Percentiles rank a stretch among this genome's conserved stretches.
Evolutionary conservation across 1,140 invertebrate species (phyloP).

Genomic region (Halesus radiatus): DNA sequence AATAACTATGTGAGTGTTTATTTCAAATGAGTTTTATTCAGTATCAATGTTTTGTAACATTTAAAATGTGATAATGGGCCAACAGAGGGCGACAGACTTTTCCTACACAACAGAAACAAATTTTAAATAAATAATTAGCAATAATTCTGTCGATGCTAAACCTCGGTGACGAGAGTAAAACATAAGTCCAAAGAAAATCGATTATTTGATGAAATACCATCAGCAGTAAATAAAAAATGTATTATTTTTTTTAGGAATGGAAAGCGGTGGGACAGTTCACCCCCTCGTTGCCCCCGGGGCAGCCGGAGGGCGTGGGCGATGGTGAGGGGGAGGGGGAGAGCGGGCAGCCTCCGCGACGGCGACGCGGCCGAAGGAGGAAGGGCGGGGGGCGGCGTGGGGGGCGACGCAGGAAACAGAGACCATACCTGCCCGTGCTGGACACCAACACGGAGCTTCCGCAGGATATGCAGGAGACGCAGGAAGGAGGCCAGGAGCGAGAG

Average conservation of each 20-base stretch:
- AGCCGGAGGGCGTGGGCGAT: background rate
- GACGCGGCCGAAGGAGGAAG: slow-evolving; percentile 27
- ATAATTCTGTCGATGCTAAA: too few species aligned
- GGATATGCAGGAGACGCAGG: background rate
- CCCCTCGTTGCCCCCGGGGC: background rate
- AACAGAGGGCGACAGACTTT: too few species aligned
- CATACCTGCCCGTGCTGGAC: slow-evolving; percentile 42
- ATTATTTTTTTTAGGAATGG: slow-evolving; percentile 9
- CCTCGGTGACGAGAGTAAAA: too few species aligned
- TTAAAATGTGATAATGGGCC: too few species aligned
- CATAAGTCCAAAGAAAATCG: too few species aligned
- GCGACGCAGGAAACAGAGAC: slow-evolving; percentile 63
- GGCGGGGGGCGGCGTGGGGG: slow-evolving; percentile 58
- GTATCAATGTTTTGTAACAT: too few species aligned
- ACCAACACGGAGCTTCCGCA: slow-evolving; percentile 17
- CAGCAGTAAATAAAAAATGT: background rate
- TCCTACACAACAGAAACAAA: too few species aligned
- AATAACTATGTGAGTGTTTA: too few species aligned
- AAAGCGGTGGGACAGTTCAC: slow-evolving; percentile 20
- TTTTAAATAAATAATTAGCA: too few species aligned
- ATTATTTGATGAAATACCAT: background rate
- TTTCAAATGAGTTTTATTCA: too few species aligned
- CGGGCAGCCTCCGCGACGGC: background rate
- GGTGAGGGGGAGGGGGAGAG: background rate
- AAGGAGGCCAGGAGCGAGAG: background rate